Base-by-base conservation (phyloP, 2,797 vertebrate genomes). In the Dicrostonyx torquatus region DNA sequence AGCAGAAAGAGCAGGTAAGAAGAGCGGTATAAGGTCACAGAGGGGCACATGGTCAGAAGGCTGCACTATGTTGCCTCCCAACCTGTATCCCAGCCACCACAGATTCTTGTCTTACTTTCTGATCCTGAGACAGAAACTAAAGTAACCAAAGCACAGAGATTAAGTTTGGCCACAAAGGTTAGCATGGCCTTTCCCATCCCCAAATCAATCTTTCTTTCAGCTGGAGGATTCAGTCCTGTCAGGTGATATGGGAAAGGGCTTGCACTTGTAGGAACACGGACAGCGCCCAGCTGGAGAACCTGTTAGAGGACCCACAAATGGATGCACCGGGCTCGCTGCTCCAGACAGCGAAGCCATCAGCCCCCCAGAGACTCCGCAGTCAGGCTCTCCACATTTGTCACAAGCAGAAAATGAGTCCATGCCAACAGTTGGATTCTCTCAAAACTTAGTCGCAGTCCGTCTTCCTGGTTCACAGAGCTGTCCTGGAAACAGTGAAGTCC, bases 211-310 rank as follows among this genome's bases (percentile, higher is more conserved):
- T 88, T 88, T 62, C 43, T 64, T 85, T 70, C 11, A 87, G 86
- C 77, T 22, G 45, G 78, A 84, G 83, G 80, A 68, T 40, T 79
- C 77, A 64, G 11, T 70, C 88, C 91, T 26, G 3, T 58, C 72
- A 34, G 58, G 37, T 88, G 50, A 62, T 7, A 29, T 6, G 24
- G 9, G 0, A 29, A 53, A 58, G 14, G 64, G 11, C 60, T 18
- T 80, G 14, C 58, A 70, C 58, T 40, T 15, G 37, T 6, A 14
- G 62, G 84, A 50, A 45, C 34, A 53, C 17, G 34, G 29, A 31
- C 18, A 66, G 53, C 0, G 2, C 20, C 0, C 20, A 68, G 10
- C 13, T 17, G 43, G 55, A 70, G 18, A 40, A 70, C 34, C 10
- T 2, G 40, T 22, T 7, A 73, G 34, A 22, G 64, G 29, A n/a